Evolutionary conservation across 2,797 vertebrate genomes (phyloP).

Genomic region (Acomys russatus): DNA sequence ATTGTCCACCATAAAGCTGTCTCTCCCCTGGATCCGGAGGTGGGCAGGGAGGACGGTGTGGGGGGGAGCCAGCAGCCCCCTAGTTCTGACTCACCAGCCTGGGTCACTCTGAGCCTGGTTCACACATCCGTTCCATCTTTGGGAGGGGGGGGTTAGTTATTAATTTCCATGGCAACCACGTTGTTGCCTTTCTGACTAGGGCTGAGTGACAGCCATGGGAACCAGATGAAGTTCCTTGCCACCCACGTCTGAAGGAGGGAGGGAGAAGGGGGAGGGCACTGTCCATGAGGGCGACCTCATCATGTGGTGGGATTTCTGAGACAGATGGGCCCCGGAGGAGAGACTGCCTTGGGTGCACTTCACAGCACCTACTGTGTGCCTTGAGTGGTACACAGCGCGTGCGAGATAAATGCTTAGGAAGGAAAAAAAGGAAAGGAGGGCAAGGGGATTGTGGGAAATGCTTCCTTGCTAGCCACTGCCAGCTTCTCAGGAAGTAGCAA

Average conservation of each 20-base stretch:
- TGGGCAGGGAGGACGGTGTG: not conserved
- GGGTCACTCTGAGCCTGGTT: slow-evolving; percentile 43
- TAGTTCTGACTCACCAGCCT: not conserved
- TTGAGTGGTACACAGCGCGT: not conserved
- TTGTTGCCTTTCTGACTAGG: slow-evolving; percentile 34
- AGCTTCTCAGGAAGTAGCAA: not conserved
- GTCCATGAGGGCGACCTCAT: no score
- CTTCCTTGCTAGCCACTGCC: not conserved
- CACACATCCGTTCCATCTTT: not conserved
- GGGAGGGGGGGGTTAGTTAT: not conserved
- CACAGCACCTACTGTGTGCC: not conserved
- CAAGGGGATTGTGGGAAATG: not conserved
- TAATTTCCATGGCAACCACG: slow-evolving; percentile 69
- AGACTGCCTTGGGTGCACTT: not conserved
- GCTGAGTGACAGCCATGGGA: slow-evolving; percentile 68
- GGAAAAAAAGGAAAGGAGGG: no score
- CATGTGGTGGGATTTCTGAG: not conserved
- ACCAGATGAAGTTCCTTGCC: slow-evolving; percentile 64
- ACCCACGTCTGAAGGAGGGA: slow-evolving; percentile 8
- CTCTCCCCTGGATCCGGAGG: no score
- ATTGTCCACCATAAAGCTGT: not conserved
- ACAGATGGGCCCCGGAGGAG: not conserved
- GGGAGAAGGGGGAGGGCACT: not conserved
- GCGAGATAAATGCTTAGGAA: not conserved
- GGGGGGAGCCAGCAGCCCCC: no score